These are phyloP conservation scores for Gallinago paraguaiae DNA, from an alignment of 2,113 vertebrate species.

Conservation along the genomic window DNA sequence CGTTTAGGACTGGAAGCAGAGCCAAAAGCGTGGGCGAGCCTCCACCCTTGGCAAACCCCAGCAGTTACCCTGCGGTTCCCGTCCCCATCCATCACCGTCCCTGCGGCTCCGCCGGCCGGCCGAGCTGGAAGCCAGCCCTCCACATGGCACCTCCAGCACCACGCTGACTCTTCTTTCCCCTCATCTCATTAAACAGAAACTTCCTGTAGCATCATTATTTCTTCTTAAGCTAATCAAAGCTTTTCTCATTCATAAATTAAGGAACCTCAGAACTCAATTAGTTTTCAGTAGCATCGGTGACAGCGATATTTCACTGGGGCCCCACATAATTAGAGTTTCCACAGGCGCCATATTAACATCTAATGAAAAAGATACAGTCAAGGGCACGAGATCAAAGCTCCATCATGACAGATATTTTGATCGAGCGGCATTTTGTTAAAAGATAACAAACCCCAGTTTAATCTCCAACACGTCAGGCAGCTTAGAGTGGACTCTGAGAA, in stretches of 20 bases:
- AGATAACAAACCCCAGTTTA: not conserved
- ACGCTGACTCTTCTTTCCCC: not conserved
- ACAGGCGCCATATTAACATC: not conserved
- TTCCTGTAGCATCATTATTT: not conserved
- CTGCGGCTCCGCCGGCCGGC: not conserved
- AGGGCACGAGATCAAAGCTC: not conserved
- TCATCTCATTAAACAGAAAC: not conserved
- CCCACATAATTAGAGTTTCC: not conserved
- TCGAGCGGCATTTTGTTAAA: not conserved
- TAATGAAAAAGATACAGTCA: not conserved
- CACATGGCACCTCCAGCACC: not conserved
- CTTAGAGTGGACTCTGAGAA: not conserved
- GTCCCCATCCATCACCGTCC: not conserved
- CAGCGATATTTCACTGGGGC: not conserved
- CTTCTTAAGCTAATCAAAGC: not conserved
- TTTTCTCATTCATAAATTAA: slow-evolving; percentile 8
- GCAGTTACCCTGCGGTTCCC: not conserved
- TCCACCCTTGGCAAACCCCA: not conserved
- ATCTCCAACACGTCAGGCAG: not conserved
- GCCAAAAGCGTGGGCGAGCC: not conserved
- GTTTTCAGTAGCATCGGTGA: not conserved
- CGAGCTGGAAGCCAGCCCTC: not conserved
- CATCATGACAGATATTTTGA: not conserved
- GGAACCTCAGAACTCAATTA: not conserved
- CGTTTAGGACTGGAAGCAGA: not conserved